Percentiles rank a stretch among this genome's conserved stretches.
These are phyloP conservation scores for Apamea sordens DNA, from an alignment of 2,888 invertebrate genomes.

Conservation along the genomic window DNA sequence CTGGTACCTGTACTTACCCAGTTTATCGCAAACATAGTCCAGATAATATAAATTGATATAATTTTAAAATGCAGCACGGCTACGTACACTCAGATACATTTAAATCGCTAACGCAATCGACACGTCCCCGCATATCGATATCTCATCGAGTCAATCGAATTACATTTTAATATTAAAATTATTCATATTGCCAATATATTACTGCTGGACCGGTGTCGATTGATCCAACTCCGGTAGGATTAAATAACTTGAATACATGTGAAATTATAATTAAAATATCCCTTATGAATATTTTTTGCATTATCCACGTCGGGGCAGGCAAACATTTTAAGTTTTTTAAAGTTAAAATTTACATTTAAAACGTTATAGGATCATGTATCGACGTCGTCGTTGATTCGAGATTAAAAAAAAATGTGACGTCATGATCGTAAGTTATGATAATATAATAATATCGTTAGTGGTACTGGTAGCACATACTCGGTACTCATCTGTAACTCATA, in stretches of 20 bases:
- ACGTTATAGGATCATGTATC: slow-evolving; percentile 71
- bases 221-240: slow-evolving; percentile 75
- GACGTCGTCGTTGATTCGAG: slow-evolving; percentile 42
- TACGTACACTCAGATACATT: slow-evolving; percentile 29
- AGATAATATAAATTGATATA: slow-evolving; percentile 43
- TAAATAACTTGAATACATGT: slow-evolving; percentile 77
- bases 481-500: slow-evolving; percentile 10
- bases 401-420: slow-evolving; percentile 56
- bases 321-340: slow-evolving; percentile 82
- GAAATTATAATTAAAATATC: slow-evolving; percentile 84
- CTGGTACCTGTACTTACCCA: slow-evolving; percentile 33
- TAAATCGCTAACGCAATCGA: slow-evolving; percentile 62
- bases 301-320: slow-evolving; percentile 67
- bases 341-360: slow-evolving; percentile 80
- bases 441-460: slow-evolving; percentile 57
- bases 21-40: slow-evolving; percentile 43
- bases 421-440: slow-evolving; percentile 53
- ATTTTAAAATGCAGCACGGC: slow-evolving; percentile 28
- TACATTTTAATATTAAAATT: slow-evolving; percentile 74
- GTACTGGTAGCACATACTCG: slow-evolving; percentile 11
- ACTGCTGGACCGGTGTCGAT: slow-evolving; percentile 65
- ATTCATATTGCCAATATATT: slow-evolving; percentile 70
- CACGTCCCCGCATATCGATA: slow-evolving; percentile 60
- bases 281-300: slow-evolving; percentile 78
- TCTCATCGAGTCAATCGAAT: slow-evolving; percentile 71